Conservation (phyloP, 1,140 invertebrate genomes). For the Penaeus vannamei region DNA sequence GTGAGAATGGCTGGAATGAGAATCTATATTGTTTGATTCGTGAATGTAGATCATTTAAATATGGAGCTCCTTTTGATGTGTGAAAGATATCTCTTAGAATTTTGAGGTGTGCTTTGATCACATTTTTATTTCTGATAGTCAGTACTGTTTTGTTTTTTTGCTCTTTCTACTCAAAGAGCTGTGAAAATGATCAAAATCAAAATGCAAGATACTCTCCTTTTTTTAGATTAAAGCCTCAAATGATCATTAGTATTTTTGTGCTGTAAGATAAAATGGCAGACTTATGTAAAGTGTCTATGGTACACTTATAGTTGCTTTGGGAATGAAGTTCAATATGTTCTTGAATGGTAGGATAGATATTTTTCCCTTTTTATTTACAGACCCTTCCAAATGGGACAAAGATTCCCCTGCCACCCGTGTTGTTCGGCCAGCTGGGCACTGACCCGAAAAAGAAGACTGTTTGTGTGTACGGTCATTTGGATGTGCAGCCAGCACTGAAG, state of each 20-base stretch:
- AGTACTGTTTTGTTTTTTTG: too few species aligned
- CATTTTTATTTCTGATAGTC: too few species aligned
- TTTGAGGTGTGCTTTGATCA: too few species aligned
- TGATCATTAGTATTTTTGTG: neutral
- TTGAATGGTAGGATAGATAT: neutral
- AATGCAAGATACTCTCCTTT: neutral
- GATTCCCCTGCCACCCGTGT: conserved; percentile 87
- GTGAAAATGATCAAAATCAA: too few species aligned
- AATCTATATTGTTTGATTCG: conserved; percentile 21
- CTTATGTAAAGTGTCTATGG: neutral
- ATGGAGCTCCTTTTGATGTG: too few species aligned
- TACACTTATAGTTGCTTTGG: neutral
- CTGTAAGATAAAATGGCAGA: neutral
- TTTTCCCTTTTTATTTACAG: conserved; percentile 70
- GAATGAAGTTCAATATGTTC: too few species aligned
- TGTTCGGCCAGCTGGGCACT: conserved; percentile 87
- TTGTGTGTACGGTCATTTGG: conserved; percentile 96
- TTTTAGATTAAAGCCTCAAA: neutral
- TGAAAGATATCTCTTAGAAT: too few species aligned
- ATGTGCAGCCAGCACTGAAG: conserved; percentile 92
- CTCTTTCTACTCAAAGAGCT: too few species aligned
- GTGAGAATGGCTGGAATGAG: conserved; percentile 65
- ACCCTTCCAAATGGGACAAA: conserved; percentile 81
- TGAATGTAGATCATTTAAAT: too few species aligned
- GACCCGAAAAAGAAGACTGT: conserved; percentile 90